Base-by-base conservation (phyloP, 2,888 invertebrate genomes). In the Monoplex corrugatus region DNA sequence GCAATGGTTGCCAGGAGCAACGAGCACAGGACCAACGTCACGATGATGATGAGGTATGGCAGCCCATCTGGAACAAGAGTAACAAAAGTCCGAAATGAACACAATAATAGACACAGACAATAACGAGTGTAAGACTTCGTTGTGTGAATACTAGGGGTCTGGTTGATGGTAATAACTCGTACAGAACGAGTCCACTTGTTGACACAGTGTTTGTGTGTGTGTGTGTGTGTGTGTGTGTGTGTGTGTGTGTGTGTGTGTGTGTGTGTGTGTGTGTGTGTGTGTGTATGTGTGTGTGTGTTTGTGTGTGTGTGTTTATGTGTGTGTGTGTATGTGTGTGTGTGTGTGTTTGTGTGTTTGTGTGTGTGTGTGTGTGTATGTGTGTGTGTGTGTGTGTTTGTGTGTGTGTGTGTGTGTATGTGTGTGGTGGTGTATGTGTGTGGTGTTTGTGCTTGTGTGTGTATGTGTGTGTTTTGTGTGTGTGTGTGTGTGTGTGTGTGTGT, bases 1-100 rank as follows among this genome's bases (percentile, higher is more conserved):
- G 91, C 92, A 35, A 92, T 92, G 86, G 92, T 92, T 68, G 92
- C 92, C 90, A 92, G 86, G 1, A 92, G 89, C 85, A 92, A 89
- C 72, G 92, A 91, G 63, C 92, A 92, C 86, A 92, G 68, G 10
- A 92, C 92, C 89, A 92, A 75, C 0, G 91, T 91, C 80, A 92
- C 91, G 68, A 92, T 91, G 44, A 92, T 90, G 50, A 92, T 91
- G 32, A 92, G 89, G 88, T 91, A 91, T 57, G 92, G 92, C 13
- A 92, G 87, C 1, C 92, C 92, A n/a, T 87, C 92, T 92, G 91
- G 40, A 89, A 90, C 35, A 84, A 57, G 80, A 83, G 78, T 35
- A 32, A 8, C 6, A 13, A 50, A n/a, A n/a, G n/a, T n/a, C n/a
- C n/a, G n/a, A n/a, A 87, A 13, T 35, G 13, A 38, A 3, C 80